These are phyloP conservation scores for Physocephala rufipes DNA, from an alignment of 2,888 invertebrate species.

Conservation along the genomic window DNA sequence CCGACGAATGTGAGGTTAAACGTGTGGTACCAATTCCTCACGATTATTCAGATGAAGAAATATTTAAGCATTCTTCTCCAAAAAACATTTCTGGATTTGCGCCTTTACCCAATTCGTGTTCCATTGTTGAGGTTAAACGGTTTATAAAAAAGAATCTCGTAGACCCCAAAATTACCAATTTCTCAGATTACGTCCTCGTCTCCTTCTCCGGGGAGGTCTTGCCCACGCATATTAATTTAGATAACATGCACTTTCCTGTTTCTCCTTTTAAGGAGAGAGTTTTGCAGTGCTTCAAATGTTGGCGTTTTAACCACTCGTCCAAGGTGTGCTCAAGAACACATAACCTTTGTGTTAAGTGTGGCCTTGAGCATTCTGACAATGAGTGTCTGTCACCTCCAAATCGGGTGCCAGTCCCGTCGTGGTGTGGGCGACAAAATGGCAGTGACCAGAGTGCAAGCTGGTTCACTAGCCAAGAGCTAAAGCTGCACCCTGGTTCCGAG, in stretches of 20 bases:
- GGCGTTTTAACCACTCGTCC: neutral
- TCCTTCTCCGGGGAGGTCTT: neutral
- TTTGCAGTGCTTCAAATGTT: neutral
- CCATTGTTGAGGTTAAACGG: neutral
- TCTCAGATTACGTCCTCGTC: neutral
- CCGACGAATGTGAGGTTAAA: too few species aligned
- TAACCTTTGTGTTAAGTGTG: neutral
- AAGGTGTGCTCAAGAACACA: neutral
- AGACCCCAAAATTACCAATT: neutral
- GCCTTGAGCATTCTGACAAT: neutral
- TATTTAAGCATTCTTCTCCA: neutral
- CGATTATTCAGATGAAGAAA: neutral
- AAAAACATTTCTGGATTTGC: neutral
- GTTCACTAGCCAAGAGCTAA: too few species aligned
- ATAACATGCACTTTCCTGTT: neutral
- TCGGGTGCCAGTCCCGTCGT: too few species aligned
- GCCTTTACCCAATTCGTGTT: neutral
- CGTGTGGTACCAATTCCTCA: too few species aligned
- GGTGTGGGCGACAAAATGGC: too few species aligned
- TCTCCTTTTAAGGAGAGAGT: neutral
- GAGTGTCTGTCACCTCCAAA: neutral
- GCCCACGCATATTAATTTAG: neutral
- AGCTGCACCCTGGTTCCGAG: too few species aligned
- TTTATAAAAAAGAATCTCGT: neutral
- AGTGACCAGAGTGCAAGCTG: too few species aligned